A percentile compares a stretch with the other conserved stretches of the same genome.
These are phyloP conservation scores for Gyrodactylus salaris DNA, from an alignment of 1,140 invertebrate genomes.

Conservation along the genomic window DNA sequence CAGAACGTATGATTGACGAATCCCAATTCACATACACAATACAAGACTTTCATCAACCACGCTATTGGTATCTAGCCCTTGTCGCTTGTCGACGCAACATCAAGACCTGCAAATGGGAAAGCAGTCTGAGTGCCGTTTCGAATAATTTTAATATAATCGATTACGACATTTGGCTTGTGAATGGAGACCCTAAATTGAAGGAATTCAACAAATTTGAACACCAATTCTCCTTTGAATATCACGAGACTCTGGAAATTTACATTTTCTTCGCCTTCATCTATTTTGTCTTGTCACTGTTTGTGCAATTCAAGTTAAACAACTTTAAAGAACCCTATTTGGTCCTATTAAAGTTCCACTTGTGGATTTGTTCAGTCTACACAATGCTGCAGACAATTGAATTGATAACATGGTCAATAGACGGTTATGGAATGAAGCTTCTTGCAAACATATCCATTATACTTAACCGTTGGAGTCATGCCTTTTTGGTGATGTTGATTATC, in stretches of 20 bases:
- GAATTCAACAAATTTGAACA: constrained; percentile 42
- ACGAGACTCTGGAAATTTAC: constrained; percentile 61
- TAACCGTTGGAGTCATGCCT: neutral
- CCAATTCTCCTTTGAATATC: constrained; percentile 65
- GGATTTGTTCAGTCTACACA: neutral
- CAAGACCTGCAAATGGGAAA: constrained; percentile 26
- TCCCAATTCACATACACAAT: constrained; percentile 75
- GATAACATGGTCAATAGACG: neutral
- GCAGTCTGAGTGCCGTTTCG: constrained; percentile 13
- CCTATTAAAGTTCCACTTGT: neutral
- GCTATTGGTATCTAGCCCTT: constrained; percentile 34
- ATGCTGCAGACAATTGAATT: neutral
- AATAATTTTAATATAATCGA: constrained; percentile 25
- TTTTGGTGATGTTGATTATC: neutral
- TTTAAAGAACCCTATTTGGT: neutral
- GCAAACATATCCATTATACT: neutral
- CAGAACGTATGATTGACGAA: constrained; percentile 42
- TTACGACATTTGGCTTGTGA: constrained; percentile 78
- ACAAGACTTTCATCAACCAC: constrained; percentile 46
- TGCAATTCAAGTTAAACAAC: neutral
- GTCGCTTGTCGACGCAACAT: constrained; percentile 46
- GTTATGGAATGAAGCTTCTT: neutral
- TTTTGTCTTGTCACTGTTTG: constrained; percentile 28
- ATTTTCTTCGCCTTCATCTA: constrained; percentile 54
- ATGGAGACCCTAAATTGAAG: constrained; percentile 43